phyloP scores from a whole-genome alignment of 2,113 vertebrate species.

The Junco hyemalis region DNA sequence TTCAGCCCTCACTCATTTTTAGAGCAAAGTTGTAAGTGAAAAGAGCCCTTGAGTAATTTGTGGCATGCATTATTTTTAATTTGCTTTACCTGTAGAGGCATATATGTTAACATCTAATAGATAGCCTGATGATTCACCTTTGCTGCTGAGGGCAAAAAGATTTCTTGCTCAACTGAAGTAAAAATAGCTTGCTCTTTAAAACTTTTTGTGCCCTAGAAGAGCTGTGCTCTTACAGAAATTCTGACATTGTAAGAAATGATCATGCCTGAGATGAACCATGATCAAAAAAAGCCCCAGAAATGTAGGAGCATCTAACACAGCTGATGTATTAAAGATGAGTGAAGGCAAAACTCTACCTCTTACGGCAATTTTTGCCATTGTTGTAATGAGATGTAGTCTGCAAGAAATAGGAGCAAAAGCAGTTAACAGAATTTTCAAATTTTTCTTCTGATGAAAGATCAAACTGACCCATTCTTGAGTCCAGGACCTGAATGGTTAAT shows the following conservation, averaged over 20 bases:
- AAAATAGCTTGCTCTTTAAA: background rate
- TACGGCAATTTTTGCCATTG: background rate
- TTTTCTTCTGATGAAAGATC: background rate
- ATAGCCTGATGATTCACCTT: conserved; percentile 10
- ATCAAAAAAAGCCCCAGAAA: background rate
- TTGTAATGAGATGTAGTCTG: background rate
- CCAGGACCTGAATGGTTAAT: background rate
- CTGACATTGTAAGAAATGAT: background rate
- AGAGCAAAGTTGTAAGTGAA: background rate
- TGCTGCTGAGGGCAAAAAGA: conserved; percentile 6
- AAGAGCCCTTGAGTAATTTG: background rate
- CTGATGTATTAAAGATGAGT: background rate
- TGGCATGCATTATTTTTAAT: background rate
- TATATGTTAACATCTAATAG: background rate
- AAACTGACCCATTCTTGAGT: background rate
- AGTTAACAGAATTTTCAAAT: background rate
- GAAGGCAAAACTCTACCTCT: background rate
- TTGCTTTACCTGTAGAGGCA: background rate
- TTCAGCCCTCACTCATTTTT: background rate
- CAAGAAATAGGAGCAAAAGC: background rate
- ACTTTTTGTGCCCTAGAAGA: background rate
- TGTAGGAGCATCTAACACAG: background rate
- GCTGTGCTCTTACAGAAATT: background rate
- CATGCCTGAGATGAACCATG: too few relatives aligned
- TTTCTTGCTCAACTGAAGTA: background rate